phyloP scores from a whole-genome alignment of 2,888 invertebrate species.

The Drosophila paracracens region DNA sequence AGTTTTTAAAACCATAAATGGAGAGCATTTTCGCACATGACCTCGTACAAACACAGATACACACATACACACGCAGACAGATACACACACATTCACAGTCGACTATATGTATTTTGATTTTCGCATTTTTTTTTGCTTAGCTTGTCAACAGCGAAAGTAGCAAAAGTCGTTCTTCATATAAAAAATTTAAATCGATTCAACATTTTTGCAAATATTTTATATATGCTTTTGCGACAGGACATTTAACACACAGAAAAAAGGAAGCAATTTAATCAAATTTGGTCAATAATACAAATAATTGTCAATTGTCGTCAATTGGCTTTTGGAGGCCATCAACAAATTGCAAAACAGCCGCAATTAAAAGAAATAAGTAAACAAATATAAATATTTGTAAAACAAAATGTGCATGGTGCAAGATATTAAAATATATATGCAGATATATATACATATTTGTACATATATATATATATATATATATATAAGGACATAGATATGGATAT shows the following conservation, averaged over 20 bases:
- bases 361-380: not conserved
- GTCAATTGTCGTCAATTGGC: constrained; percentile 28
- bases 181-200: constrained; percentile 31
- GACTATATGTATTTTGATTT: not conserved
- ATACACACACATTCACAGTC: not conserved
- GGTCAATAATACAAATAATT: constrained; percentile 16
- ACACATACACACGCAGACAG: not conserved
- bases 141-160: constrained; percentile 34
- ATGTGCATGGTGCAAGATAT: constrained; percentile 26
- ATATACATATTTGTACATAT: not conserved
- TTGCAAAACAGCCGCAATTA: constrained; percentile 12
- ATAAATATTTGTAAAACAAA: constrained; percentile 3
- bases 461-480: not conserved
- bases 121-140: not conserved
- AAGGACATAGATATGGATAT: too few relatives aligned
- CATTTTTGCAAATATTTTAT: constrained; percentile 15
- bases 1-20: constrained; percentile 72
- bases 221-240: not conserved
- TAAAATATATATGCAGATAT: not conserved
- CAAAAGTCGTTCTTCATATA: constrained; percentile 29
- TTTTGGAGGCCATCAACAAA: constrained; percentile 5
- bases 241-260: constrained; percentile 1
- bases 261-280: constrained; percentile 13
- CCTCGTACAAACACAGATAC: constrained; percentile 6
- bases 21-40: constrained; percentile 50